Base-by-base conservation (phyloP, 2,113 vertebrate genomes). In the Equus przewalskii region DNA sequence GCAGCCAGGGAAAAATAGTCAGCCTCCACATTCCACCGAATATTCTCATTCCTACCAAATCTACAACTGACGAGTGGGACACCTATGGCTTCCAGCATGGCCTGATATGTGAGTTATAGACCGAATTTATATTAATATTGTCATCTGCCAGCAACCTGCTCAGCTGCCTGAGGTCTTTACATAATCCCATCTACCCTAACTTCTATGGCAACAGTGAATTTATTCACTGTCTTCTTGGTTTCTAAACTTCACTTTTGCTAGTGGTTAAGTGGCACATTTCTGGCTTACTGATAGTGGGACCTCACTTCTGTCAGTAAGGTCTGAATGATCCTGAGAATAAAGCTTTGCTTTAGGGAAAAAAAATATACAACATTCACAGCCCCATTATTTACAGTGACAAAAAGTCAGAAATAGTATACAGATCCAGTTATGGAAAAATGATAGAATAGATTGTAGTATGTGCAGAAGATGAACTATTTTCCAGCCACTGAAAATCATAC, bases 21-120 rank as follows among this genome's bases (percentile, higher is more conserved):
- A 86, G 22, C 41, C 2, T 51, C 67, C 13, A 60, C 24, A 78
- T 86, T 49, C 76, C n/a, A 41, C 54, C 60, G 69, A 67, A 91
- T 46, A 60, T 6, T 54, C 85, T n/a, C 72, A n/a, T 91, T 93
- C 62, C 70, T 91, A 24, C 21, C 60, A 91, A 96, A 54, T 24
- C 54, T 67, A 26, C 33, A 54, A 7, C 44, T 36, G 65, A 65
- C 9, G 41, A 65, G 7, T 62, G 70, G 46, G 30, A 36, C 9
- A n/a, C 44, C 13, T 21, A 3, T 8, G 46, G 30, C n/a, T 85
- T 84, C 51, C 15, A 28, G 56, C 46, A 28, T 1, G 10, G 46
- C 56, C 58, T 49, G 36, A 33, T 10, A 28, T 8, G 28, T 26
- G 54, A 82, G 30, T 4, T 56, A 22, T 6, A 51, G 33, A 62